These are phyloP conservation scores for Podargus strigoides DNA, from an alignment of 2,797 vertebrate species.

Conservation along the genomic window DNA sequence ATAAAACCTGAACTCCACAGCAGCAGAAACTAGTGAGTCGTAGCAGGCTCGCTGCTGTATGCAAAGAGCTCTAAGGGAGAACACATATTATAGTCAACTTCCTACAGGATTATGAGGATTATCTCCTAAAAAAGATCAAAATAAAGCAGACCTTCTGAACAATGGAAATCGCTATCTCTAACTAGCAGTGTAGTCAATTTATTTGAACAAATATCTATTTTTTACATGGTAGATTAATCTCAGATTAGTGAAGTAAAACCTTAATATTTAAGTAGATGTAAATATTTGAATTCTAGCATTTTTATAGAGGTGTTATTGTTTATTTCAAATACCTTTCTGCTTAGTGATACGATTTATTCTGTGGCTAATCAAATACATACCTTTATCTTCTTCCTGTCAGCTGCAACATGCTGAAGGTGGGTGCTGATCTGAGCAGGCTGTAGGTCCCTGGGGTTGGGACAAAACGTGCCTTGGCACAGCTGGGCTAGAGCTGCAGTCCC, in stretches of 20 bases:
- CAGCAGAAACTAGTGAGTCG: neutral
- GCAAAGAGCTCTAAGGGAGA: neutral
- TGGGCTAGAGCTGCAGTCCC: neutral
- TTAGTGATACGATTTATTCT: neutral
- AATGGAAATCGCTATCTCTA: neutral
- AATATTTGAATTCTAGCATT: neutral
- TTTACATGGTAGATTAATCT: neutral
- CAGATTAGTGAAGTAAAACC: neutral
- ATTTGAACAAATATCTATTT: neutral
- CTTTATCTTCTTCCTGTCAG: neutral
- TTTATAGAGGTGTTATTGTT: neutral
- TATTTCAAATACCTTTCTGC: neutral
- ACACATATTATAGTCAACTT: neutral
- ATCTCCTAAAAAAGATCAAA: slow-evolving; percentile 33
- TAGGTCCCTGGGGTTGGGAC: neutral
- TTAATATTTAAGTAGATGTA: neutral
- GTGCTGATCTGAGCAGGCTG: neutral
- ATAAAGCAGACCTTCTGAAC: neutral
- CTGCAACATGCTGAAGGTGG: neutral
- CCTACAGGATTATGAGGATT: slow-evolving; percentile 18
- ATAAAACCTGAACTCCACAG: slow-evolving; percentile 10
- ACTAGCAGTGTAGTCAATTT: neutral
- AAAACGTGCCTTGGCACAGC: neutral
- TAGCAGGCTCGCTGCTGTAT: slow-evolving; percentile 6
- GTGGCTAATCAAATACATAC: neutral